Conservation (phyloP, 2,888 invertebrate genomes). For the Exephanes ischioxanthus region DNA sequence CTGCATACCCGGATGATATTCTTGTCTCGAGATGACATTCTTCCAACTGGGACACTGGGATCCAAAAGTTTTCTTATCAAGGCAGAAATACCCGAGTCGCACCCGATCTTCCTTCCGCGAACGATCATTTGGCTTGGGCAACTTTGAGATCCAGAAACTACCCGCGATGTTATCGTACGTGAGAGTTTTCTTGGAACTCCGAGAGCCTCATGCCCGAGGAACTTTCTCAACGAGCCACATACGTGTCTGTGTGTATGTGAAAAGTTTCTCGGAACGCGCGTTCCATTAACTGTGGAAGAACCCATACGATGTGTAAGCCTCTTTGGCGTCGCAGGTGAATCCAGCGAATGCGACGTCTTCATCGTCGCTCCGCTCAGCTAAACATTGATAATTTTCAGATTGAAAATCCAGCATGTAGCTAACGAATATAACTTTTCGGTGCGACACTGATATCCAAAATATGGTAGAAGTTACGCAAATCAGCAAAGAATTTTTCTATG, state of each 20-base stretch:
- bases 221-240: neutral
- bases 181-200: neutral
- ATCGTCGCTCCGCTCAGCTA: too few relatives aligned
- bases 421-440: too few relatives aligned
- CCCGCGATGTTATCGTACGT: neutral
- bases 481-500: too few relatives aligned
- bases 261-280: neutral
- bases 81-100: neutral
- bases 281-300: neutral
- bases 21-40: neutral
- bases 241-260: neutral
- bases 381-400: too few relatives aligned
- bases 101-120: neutral
- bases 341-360: too few relatives aligned
- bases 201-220: neutral
- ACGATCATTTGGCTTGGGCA: neutral
- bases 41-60: neutral
- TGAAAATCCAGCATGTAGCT: too few relatives aligned
- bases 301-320: too few relatives aligned
- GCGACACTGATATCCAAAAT: too few relatives aligned
- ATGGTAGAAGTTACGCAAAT: too few relatives aligned
- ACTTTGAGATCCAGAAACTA: neutral
- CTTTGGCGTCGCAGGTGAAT: too few relatives aligned
- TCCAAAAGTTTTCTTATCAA: constrained; percentile 7
- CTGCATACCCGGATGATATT: neutral